Conservation (phyloP, 2,888 invertebrate species). For the Phania funesta region DNA sequence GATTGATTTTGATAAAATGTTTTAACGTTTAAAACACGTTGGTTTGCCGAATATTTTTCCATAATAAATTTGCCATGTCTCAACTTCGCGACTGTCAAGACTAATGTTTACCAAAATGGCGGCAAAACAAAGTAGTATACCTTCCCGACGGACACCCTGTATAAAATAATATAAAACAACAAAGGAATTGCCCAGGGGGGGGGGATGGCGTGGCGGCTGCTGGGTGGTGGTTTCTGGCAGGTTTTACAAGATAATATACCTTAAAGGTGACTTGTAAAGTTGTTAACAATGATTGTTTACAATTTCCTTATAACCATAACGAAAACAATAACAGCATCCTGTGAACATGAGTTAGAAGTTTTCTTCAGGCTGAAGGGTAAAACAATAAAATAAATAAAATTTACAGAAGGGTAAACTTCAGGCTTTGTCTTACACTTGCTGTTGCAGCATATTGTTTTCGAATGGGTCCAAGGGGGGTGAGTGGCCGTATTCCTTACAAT, state of each 20-base stretch:
- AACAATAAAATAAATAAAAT: constrained; percentile 44
- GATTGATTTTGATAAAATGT: too few relatives aligned
- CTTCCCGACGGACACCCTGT: too few relatives aligned
- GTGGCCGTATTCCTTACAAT: constrained; percentile 10
- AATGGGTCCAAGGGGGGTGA: background rate
- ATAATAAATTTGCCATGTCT: too few relatives aligned
- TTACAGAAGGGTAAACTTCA: constrained; percentile 57
- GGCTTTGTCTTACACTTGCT: background rate
- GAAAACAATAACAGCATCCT: constrained; percentile 64
- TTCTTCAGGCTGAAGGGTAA: constrained; percentile 34
- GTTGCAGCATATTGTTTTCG: constrained; percentile 11
- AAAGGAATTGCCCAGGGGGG: background rate
- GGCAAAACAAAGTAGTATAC: too few relatives aligned
- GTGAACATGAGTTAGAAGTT: constrained; percentile 28
- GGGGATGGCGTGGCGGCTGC: background rate
- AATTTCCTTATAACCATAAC: constrained; percentile 63
- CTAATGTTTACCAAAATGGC: too few relatives aligned
- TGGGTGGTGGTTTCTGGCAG: constrained; percentile 24
- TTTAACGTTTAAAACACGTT: too few relatives aligned
- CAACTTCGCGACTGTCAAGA: too few relatives aligned
- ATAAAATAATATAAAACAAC: too few relatives aligned
- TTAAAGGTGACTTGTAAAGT: constrained; percentile 64
- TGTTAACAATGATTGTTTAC: constrained; percentile 66
- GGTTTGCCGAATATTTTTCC: too few relatives aligned
- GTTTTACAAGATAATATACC: constrained; percentile 63